Percentiles rank a stretch among this genome's conserved stretches.
These are phyloP conservation scores for Drosophila nebulosa DNA, from an alignment of 1,140 invertebrate genomes.

Conservation along the genomic window DNA sequence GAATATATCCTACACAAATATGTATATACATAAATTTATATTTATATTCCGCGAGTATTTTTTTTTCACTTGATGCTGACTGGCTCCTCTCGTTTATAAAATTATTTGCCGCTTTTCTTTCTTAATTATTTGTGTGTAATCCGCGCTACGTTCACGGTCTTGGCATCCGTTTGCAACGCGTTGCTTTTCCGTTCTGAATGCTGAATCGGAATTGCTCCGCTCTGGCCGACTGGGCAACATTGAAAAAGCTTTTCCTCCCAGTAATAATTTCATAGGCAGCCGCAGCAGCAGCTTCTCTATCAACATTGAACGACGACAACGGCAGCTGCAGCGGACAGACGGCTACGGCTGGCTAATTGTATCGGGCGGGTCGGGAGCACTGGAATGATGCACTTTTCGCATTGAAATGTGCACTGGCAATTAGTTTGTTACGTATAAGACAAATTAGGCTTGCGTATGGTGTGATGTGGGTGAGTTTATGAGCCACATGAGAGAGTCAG, in stretches of 20 bases:
- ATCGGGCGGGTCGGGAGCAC: background rate
- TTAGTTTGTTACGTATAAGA: background rate
- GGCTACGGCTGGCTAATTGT: background rate
- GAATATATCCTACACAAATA: background rate
- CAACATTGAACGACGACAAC: too few species aligned
- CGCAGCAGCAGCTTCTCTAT: background rate
- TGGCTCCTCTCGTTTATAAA: slow-evolving; percentile 12
- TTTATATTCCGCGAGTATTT: background rate
- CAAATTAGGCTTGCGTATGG: background rate
- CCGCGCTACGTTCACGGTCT: slow-evolving; percentile 32
- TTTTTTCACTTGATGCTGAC: background rate
- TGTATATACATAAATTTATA: background rate
- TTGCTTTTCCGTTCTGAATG: slow-evolving; percentile 74
- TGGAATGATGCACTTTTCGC: background rate
- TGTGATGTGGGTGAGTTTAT: background rate
- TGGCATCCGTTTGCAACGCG: slow-evolving; percentile 63
- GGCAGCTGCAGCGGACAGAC: too few species aligned
- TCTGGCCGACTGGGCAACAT: slow-evolving; percentile 18
- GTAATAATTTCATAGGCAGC: slow-evolving; percentile 36
- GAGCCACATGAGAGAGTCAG: too few species aligned
- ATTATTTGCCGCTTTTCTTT: slow-evolving; percentile 4
- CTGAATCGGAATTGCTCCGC: slow-evolving; percentile 35
- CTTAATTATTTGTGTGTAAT: background rate
- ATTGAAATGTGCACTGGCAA: background rate
- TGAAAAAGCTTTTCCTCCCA: slow-evolving; percentile 65